phyloP scores from a whole-genome alignment of 92 coral and sea anemone species.

The Palythoa caribaeorum region DNA sequence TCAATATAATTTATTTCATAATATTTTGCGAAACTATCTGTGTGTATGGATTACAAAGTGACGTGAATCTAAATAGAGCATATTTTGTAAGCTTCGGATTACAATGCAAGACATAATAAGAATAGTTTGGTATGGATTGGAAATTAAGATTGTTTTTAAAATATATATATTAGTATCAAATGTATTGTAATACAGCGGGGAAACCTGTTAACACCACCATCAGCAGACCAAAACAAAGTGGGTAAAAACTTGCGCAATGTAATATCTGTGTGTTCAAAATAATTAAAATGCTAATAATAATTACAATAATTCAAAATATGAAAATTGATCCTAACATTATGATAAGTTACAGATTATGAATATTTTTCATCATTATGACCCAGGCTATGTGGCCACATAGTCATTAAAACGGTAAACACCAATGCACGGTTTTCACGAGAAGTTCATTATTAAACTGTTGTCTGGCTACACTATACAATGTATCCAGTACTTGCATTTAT shows the following conservation, averaged over 20 bases:
- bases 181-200: too few relatives aligned
- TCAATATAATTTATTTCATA: conserved; percentile 2
- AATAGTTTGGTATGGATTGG: not conserved
- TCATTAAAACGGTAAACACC: not conserved
- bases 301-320: not conserved
- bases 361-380: not conserved
- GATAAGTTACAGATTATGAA: not conserved
- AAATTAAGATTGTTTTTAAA: not conserved
- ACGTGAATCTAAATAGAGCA: not conserved
- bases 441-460: not conserved
- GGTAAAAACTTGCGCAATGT: not conserved
- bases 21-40: not conserved
- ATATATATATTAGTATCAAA: not conserved
- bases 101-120: not conserved
- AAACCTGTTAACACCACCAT: not conserved
- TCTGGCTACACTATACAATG: not conserved
- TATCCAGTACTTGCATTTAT: too few relatives aligned
- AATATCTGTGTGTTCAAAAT: conserved; percentile 12
- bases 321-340: not conserved
- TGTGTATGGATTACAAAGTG: not conserved
- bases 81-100: not conserved
- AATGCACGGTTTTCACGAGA: too few relatives aligned
- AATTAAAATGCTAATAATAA: not conserved
- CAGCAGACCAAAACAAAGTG: not conserved
- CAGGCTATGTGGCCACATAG: not conserved